Base-by-base conservation (phyloP, 1,140 invertebrate species). In the Steinernema khuongi region DNA sequence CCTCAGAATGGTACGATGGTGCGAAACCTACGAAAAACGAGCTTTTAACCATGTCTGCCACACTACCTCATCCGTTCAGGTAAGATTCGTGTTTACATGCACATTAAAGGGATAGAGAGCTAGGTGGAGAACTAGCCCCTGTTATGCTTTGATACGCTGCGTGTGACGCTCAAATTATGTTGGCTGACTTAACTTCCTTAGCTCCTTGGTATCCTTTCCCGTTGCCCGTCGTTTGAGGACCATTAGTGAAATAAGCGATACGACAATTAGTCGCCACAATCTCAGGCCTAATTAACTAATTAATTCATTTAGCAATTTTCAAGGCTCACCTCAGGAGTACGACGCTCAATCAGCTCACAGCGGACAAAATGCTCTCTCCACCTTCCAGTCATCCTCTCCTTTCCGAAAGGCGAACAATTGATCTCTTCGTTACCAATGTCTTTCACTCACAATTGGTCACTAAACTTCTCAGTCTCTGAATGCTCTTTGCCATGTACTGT, bases 311-410 rank as follows among this genome's bases (percentile, higher is more conserved):
- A 60, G 50, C 26, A 22, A 60, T 60, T 60, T 22, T 7, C 50
- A 60, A 11, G 26, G 11, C 4, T 60, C 50, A 4, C 26, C 50
- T 22, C 50, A 22, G 14, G 50, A 60, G 22, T 60, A 60, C 50
- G 50, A 60, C 22, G 14, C 50, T 11, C 50, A 60, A 60, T 60
- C 50, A 26, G 7, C 50, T 7, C 50, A 60, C 50, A 60, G 50
- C 50, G 50, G 11, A 11, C 14, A 14, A 14, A 60, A 60, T 26
- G 50, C 14, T 4, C 50, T 60, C 7, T 60, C 50, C 22, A 60
- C 50, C 22, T 60, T 60, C 50, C 50, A 60, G 50, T 60, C 50
- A 4, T 60, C 50, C 19, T 60, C 50, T n/a, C n/a, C n/a, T 14
- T n/a, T 60, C 19, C 11, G 22, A 60, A 60, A 22, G 26, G 50